Evolutionary conservation across 2,888 invertebrate species (phyloP).

Genomic region (Hypomecis punctinalis): DNA sequence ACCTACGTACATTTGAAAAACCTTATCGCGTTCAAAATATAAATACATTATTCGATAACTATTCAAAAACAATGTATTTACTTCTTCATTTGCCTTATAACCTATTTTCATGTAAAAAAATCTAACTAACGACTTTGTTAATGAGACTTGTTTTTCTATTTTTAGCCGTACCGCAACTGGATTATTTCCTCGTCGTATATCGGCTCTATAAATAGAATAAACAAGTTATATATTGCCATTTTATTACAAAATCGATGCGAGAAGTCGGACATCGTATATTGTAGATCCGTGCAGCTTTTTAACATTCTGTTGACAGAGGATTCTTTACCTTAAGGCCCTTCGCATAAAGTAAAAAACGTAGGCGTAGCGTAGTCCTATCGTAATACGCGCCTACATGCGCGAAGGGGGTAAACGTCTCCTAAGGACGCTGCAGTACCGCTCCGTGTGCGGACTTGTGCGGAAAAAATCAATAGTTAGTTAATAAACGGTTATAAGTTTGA

Average conservation of each 20-base stretch:
- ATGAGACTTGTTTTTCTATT: slow-evolving; percentile 28
- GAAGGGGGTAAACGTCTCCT: no score
- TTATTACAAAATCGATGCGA: neutral
- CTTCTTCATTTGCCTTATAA: slow-evolving; percentile 19
- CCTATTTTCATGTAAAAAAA: slow-evolving; percentile 1
- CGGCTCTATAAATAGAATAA: slow-evolving; percentile 33
- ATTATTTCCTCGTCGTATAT: slow-evolving; percentile 32
- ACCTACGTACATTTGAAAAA: slow-evolving; percentile 11
- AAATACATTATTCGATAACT: slow-evolving; percentile 4
- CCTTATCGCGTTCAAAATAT: slow-evolving; percentile 2
- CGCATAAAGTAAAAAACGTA: no score
- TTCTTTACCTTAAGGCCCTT: no score
- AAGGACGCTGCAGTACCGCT: no score
- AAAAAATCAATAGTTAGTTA: no score
- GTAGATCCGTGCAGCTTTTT: no score
- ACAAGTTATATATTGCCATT: slow-evolving; percentile 3
- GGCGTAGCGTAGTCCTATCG: no score
- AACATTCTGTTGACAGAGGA: no score
- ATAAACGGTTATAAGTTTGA: no score
- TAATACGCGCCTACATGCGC: no score
- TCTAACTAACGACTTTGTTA: slow-evolving; percentile 4
- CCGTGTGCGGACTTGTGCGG: no score
- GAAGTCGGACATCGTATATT: no score
- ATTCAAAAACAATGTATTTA: slow-evolving; percentile 16
- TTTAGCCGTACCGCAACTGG: slow-evolving; percentile 29